A percentile compares a stretch with the other conserved stretches of the same genome.
Evolutionary conservation across 2,888 invertebrate species (phyloP).

Genomic region (Entomobrya multifasciata): DNA sequence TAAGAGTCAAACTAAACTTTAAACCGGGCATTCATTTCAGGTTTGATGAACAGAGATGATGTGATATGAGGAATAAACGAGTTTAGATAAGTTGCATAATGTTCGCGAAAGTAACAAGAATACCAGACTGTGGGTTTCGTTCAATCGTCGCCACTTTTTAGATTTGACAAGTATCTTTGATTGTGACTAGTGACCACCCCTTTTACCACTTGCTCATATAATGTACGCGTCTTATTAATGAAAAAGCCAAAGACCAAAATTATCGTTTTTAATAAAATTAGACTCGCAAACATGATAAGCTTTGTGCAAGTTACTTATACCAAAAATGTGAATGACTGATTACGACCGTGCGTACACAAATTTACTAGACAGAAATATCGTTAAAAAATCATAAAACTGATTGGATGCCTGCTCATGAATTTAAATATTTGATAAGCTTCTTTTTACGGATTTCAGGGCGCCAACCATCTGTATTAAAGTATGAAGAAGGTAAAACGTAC

Average conservation of each 20-base stretch:
- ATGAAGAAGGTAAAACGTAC: constrained; percentile 78
- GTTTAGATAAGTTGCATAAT: constrained; percentile 51
- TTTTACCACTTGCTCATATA: neutral
- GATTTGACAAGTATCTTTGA: neutral
- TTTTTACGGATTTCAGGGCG: constrained; percentile 26
- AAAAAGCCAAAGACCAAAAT: neutral
- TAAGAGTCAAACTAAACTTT: too few relatives aligned
- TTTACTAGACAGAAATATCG: too few relatives aligned
- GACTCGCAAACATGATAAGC: too few relatives aligned
- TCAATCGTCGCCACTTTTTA: neutral
- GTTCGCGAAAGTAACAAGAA: neutral
- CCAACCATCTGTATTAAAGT: constrained; percentile 66
- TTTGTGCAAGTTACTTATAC: too few relatives aligned
- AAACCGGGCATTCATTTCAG: constrained; percentile 63
- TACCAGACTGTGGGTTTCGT: neutral
- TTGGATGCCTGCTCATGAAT: too few relatives aligned
- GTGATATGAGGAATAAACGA: constrained; percentile 49
- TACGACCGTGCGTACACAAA: too few relatives aligned
- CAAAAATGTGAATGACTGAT: too few relatives aligned
- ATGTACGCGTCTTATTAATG: neutral
- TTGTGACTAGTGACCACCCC: too few relatives aligned
- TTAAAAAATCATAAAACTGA: too few relatives aligned
- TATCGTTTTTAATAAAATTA: too few relatives aligned
- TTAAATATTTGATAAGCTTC: too few relatives aligned
- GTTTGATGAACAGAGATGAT: constrained; percentile 42